A percentile compares a stretch with the other conserved stretches of the same genome.
These are phyloP conservation scores for Mamestra brassicae DNA, from an alignment of 2,888 invertebrate genomes.

Conservation along the genomic window DNA sequence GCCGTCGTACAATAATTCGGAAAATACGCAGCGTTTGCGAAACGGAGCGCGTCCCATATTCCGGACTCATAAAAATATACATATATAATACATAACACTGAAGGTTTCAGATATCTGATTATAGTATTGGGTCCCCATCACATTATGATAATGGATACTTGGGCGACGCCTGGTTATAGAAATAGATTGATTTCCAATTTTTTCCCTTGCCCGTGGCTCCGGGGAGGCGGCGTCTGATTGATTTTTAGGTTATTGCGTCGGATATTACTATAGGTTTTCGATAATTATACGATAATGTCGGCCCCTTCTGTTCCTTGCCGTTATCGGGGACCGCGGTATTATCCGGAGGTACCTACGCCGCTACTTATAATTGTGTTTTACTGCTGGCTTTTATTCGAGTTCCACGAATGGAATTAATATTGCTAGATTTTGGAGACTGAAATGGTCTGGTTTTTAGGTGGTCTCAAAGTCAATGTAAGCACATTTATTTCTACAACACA, in stretches of 20 bases:
- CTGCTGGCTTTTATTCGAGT: slow-evolving; percentile 40
- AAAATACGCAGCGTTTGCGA: slow-evolving; percentile 77
- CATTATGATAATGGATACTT: slow-evolving; percentile 87
- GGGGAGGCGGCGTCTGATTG: slow-evolving; percentile 74
- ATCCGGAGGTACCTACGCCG: slow-evolving; percentile 31
- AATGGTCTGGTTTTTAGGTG: not conserved
- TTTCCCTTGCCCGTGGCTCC: slow-evolving; percentile 72
- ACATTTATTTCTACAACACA: no score
- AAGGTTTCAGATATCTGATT: slow-evolving; percentile 85
- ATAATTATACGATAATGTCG: slow-evolving; percentile 72
- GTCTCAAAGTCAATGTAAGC: not conserved
- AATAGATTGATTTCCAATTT: slow-evolving; percentile 88
- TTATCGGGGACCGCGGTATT: slow-evolving; percentile 52
- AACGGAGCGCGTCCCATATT: slow-evolving; percentile 76
- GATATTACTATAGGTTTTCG: slow-evolving; percentile 73
- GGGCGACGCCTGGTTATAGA: slow-evolving; percentile 83
- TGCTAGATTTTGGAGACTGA: slow-evolving; percentile 29
- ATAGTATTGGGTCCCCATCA: slow-evolving; percentile 85
- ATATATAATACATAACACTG: slow-evolving; percentile 78
- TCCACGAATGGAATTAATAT: slow-evolving; percentile 44
- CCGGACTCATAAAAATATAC: slow-evolving; percentile 83
- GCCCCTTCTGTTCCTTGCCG: slow-evolving; percentile 57
- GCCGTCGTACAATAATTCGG: slow-evolving; percentile 65
- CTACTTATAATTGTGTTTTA: slow-evolving; percentile 59
- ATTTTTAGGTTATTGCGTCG: slow-evolving; percentile 77